Conservation (phyloP, 2,797 vertebrate genomes). For the Ctenopoma kingsleyae region DNA sequence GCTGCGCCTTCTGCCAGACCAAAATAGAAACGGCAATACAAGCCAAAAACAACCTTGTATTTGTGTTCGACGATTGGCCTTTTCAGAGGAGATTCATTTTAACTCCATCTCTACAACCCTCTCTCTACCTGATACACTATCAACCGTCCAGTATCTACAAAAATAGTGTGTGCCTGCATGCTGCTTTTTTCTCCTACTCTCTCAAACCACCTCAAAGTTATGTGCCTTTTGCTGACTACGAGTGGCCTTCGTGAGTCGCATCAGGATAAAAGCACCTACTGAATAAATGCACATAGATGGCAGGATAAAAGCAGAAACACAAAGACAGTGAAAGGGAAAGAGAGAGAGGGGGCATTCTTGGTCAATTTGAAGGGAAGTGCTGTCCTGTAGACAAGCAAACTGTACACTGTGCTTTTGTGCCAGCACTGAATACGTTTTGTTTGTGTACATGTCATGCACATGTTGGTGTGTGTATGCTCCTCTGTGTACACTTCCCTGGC, state of each 20-base stretch:
- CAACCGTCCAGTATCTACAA: slow-evolving; percentile 48
- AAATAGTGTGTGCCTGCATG: slow-evolving; percentile 53
- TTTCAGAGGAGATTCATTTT: slow-evolving; percentile 76
- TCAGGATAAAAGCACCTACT: slow-evolving; percentile 65
- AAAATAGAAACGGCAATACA: slow-evolving; percentile 74
- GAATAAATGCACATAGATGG: slow-evolving; percentile 62
- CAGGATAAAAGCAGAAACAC: slow-evolving; percentile 33
- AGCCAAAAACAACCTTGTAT: slow-evolving; percentile 76
- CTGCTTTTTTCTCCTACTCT: neutral
- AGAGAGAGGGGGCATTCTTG: slow-evolving; percentile 30
- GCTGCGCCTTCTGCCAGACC: slow-evolving; percentile 71
- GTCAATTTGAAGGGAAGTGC: slow-evolving; percentile 35
- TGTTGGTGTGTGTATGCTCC: slow-evolving; percentile 34
- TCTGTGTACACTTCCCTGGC: slow-evolving; percentile 46
- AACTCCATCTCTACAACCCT: slow-evolving; percentile 50
- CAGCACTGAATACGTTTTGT: slow-evolving; percentile 55
- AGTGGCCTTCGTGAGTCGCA: slow-evolving; percentile 64
- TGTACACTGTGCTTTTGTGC: slow-evolving; percentile 47
- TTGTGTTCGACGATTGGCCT: slow-evolving; percentile 72
- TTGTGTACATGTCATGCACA: slow-evolving; percentile 43
- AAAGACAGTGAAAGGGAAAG: slow-evolving; percentile 19
- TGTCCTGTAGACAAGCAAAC: slow-evolving; percentile 46
- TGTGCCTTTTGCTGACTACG: slow-evolving; percentile 48
- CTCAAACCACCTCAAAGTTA: slow-evolving; percentile 39
- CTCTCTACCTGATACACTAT: slow-evolving; percentile 58